phyloP scores from a whole-genome alignment of 2,888 invertebrate species.

The Acleris laterana region DNA sequence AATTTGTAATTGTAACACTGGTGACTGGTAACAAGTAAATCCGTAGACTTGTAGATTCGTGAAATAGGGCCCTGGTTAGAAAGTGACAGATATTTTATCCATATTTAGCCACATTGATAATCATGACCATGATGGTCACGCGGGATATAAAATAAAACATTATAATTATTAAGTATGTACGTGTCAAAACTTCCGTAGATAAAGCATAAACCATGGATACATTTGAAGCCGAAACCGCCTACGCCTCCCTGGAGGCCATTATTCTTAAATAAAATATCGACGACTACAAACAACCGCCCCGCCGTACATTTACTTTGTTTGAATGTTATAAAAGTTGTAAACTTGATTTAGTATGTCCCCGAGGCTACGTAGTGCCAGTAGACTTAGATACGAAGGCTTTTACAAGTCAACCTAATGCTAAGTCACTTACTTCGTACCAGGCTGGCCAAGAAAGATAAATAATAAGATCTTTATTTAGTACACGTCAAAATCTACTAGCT shows the following conservation, averaged over 20 bases:
- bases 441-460: too few relatives aligned
- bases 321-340: conserved; percentile 35
- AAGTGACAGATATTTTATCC: too few relatives aligned
- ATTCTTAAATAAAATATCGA: conserved; percentile 36
- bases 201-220: conserved; percentile 16
- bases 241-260: conserved; percentile 22
- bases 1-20: too few relatives aligned
- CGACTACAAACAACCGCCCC: conserved; percentile 20
- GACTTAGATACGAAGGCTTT: not conserved
- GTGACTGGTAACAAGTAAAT: too few relatives aligned
- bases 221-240: conserved; percentile 11
- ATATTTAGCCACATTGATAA: too few relatives aligned
- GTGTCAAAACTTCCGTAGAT: conserved; percentile 14
- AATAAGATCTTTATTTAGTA: too few relatives aligned
- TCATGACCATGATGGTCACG: not conserved
- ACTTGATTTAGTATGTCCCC: conserved; percentile 31
- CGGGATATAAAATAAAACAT: not conserved
- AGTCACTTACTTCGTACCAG: not conserved
- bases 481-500: too few relatives aligned
- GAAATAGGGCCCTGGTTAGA: too few relatives aligned
- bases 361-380: not conserved
- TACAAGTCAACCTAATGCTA: conserved; percentile 4
- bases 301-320: conserved; percentile 33
- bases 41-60: too few relatives aligned
- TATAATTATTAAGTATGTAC: not conserved